Evolutionary conservation across 2,113 vertebrate species (phyloP), one percentile per base, ranked within the genome.

Genomic region (Illadopsis cleaveri): DNA sequence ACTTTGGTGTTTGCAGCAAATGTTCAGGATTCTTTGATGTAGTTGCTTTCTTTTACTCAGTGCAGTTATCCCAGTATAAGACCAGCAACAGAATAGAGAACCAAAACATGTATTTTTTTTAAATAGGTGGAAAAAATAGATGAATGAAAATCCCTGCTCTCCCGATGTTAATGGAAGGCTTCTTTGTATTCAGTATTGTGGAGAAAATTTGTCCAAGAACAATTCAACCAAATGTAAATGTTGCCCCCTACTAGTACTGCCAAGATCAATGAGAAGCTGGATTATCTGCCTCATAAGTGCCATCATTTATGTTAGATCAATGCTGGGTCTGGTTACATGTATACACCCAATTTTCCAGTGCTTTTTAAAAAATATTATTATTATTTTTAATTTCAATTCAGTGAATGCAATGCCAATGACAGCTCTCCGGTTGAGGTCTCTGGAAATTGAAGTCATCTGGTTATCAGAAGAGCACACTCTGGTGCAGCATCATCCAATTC

Each of bases 171-270:
- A 96, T 94, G 81, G 89, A 94, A 96, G 53, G 35, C 42, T 90
- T 91, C 81, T 95, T 96, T 94, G 81, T 83, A 47, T 96, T 94
- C 95, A 92, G 79, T 70, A 89, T 47, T 70, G 81, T 77, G 92
- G 76, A 82, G 79, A 96, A 94, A 96, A 96, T 89, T 91, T 85
- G 78, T 89, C 87, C 89, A 94, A 88, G 84, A 82, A 84, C 91
- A 85, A 89, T 94, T 85, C 73, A 61, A 81, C 57, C 68, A 82
- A 84, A 96, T 90, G 88, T 82, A 96, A 87, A 92, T 86, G 82
- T 91, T 94, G 85, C 87, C 85, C 82, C 93, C 96, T 93, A 76
- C 94, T 83, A 97, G 57, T 75, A 68, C 47, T 56, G 76, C 75
- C 78, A 72, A 78, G 90, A 86, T 78, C 92, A 79, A 93, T 88